Evolutionary conservation across 2,797 vertebrate genomes (phyloP).

Genomic region (Microctenopoma stevenorrisi): DNA sequence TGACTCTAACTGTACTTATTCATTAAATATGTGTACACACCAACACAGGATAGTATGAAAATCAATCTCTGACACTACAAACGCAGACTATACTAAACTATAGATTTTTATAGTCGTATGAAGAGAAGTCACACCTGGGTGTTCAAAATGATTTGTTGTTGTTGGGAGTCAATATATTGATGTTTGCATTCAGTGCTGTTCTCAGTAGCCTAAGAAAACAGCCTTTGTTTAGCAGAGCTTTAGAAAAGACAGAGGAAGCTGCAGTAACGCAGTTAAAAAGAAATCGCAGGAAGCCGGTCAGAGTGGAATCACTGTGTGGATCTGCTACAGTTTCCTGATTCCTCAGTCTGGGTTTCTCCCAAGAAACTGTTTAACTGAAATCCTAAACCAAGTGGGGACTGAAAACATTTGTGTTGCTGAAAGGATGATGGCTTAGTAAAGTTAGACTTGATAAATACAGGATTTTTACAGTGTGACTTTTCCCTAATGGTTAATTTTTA

Average conservation of each 20-base stretch:
- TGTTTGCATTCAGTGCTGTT: neutral
- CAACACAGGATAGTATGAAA: neutral
- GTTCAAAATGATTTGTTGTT: neutral
- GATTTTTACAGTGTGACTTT: neutral
- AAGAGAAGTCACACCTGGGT: neutral
- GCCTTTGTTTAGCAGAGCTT: conserved; percentile 24
- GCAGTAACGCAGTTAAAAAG: conserved; percentile 10
- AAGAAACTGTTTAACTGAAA: conserved; percentile 18
- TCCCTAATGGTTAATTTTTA: neutral
- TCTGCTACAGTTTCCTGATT: conserved; percentile 51
- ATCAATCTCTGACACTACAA: neutral
- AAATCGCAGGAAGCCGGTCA: conserved; percentile 44
- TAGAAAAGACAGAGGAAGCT: conserved; percentile 31
- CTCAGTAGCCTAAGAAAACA: conserved; percentile 14
- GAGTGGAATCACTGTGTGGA: conserved; percentile 33
- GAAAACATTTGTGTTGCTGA: neutral
- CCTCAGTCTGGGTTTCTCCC: conserved; percentile 20
- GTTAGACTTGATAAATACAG: neutral
- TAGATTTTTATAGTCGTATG: neutral
- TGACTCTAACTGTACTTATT: neutral
- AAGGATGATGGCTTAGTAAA: neutral
- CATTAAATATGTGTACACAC: neutral
- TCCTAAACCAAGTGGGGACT: neutral
- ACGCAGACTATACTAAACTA: too few species aligned
- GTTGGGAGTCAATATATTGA: neutral